Conservation (phyloP, 2,113 vertebrate genomes). For the Corythaixoides concolor region DNA sequence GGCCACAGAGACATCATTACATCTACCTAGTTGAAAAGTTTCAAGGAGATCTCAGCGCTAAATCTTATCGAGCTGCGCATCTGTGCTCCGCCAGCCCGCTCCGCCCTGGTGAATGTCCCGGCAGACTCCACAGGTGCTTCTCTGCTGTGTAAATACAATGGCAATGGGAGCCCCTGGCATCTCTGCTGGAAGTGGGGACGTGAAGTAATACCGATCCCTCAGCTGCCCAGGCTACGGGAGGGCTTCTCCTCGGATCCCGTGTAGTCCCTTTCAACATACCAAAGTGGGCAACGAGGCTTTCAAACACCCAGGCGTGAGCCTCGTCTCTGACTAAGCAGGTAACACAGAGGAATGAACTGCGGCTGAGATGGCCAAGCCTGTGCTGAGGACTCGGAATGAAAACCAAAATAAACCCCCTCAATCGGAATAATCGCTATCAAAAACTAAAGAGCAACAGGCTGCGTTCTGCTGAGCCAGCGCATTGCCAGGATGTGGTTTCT, state of each 20-base stretch:
- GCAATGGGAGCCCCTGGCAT: not conserved
- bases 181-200: not conserved
- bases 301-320: not conserved
- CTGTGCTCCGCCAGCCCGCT: not conserved
- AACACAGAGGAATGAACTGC: not conserved
- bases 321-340: not conserved
- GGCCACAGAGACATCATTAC: not conserved
- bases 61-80: not conserved
- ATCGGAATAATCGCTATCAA: conserved; percentile 76
- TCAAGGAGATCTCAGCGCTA: not conserved
- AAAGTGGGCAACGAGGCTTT: not conserved
- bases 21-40: not conserved
- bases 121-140: not conserved
- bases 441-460: conserved; percentile 40
- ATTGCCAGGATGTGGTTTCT: not conserved
- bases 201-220: not conserved
- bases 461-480: not conserved
- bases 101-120: not conserved
- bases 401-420: not conserved
- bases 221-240: not conserved
- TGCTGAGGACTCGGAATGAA: fast-evolving
- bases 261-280: not conserved
- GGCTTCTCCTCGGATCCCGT: not conserved
- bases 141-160: not conserved
- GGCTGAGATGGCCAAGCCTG: not conserved